Percentiles rank a stretch among this genome's conserved stretches.
phyloP scores from a whole-genome alignment of 2,797 vertebrate species.

The Microctenopoma lineatum region DNA sequence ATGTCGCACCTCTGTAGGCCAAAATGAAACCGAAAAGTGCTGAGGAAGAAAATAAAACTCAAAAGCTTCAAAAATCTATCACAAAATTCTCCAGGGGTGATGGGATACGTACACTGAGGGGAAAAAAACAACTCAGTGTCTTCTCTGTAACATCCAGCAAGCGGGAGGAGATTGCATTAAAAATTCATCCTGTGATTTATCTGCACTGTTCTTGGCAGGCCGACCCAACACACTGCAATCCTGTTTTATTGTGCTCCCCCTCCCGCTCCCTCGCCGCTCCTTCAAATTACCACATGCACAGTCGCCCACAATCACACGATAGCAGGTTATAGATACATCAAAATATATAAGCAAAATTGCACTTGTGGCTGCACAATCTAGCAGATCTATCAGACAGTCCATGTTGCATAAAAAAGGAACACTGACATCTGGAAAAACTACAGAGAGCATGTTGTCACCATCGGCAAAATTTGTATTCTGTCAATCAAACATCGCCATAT shows the following conservation, averaged over 20 bases:
- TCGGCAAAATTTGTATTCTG: constrained; percentile 23
- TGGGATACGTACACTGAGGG: constrained; percentile 28
- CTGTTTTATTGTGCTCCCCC: constrained; percentile 57
- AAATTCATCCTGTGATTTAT: constrained; percentile 81
- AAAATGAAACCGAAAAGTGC: constrained; percentile 32
- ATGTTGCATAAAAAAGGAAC: constrained; percentile 4
- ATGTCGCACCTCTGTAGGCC: constrained; percentile 28
- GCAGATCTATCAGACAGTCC: constrained; percentile 18
- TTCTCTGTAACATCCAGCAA: constrained; percentile 67
- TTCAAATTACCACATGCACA: constrained; percentile 47
- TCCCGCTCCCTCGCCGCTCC: constrained; percentile 27
- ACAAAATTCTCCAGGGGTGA: constrained; percentile 40
- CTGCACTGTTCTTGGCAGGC: constrained; percentile 69
- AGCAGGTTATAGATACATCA: constrained; percentile 16
- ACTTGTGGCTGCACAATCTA: background rate
- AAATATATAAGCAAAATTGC: constrained; percentile 28
- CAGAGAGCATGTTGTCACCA: constrained; percentile 8
- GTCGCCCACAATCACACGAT: constrained; percentile 10
- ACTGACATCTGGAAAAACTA: background rate
- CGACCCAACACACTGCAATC: constrained; percentile 48
- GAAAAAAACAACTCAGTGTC: constrained; percentile 19
- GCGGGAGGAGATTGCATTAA: constrained; percentile 74
- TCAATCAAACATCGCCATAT: constrained; percentile 23
- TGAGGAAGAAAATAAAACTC: constrained; percentile 8
- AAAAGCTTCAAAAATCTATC: constrained; percentile 41